Evolutionary conservation across 1,140 invertebrate genomes (phyloP), one percentile per base, ranked within the genome.

Genomic region (Druon quercuslanigerum): DNA sequence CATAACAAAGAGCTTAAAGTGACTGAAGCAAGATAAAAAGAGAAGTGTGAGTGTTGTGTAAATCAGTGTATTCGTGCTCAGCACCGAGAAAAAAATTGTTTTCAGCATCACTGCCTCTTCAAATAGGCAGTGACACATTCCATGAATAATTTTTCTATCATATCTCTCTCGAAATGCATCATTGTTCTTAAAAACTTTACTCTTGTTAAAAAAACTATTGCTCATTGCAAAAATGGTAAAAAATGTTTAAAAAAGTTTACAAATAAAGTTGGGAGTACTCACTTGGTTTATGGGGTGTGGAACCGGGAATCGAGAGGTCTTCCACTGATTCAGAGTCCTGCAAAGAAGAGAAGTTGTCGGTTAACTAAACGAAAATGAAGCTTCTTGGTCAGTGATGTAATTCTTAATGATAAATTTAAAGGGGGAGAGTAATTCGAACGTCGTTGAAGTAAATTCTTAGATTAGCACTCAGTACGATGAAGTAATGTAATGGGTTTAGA

Each of bases 311-410:
- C 83, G 83, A 88, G 13, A 93, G 85, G 77, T 94, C 94, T 87
- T 93, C 93, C 11, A 93, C 88, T 17, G 94, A 94, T 88, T 94
- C 94, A 51, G 94, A 93, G 78, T 94, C 94, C 94, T 94, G 80
- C 16, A 90, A 87, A 70, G 75, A 54, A 77, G 79, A 78, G n/a
- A 56, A 51, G 56, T 71, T 70, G 50, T 74, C 72, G 75, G 51
- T 80, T 75, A 80, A 79, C 60, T 51, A 51, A 82, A 78, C 25
- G 70, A 70, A 66, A 66, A 66, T 66, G 60, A 66, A 66, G 60
- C 60, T 66, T 66, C 60, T 66, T 66, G 46, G 33, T 66, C 60
- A 66, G 40, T 66, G 60, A 66, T 66, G 60, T 66, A 66, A 66
- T 14, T 66, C 46, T 66, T 66, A 66, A 66, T 66, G 60, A 66